A percentile compares a stretch with the other conserved stretches of the same genome.
phyloP scores from a whole-genome alignment of 2,888 invertebrate species.

The Cordilura impudica region DNA sequence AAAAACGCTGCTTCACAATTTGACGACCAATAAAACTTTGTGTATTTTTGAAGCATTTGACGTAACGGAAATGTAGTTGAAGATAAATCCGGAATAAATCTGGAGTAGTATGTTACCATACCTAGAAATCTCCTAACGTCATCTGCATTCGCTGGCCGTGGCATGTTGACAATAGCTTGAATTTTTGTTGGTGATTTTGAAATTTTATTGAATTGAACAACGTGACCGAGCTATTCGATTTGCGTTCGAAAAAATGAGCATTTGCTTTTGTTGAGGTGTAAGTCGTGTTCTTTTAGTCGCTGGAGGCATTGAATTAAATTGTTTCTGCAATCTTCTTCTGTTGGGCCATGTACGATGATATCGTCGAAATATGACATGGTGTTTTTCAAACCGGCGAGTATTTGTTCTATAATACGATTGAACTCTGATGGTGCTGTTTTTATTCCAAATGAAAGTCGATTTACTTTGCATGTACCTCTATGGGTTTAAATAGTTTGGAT shows the following conservation, averaged over 20 bases:
- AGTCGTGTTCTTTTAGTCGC: constrained; percentile 45
- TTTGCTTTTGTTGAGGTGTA: constrained; percentile 48
- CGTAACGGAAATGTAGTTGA: constrained; percentile 37
- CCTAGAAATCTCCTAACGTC: constrained; percentile 53
- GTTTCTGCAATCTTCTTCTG: constrained; percentile 34
- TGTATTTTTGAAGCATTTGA: constrained; percentile 27
- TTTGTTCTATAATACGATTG: constrained; percentile 30
- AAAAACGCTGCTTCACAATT: constrained; percentile 48
- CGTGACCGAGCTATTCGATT: constrained; percentile 49
- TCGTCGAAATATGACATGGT: constrained; percentile 47
- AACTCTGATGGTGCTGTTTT: constrained; percentile 24
- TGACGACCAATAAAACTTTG: constrained; percentile 30
- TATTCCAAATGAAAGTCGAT: too few relatives aligned
- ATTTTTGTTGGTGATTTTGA: constrained; percentile 45
- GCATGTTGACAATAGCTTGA: too few relatives aligned
- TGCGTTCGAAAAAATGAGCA: too few relatives aligned
- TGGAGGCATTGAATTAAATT: constrained; percentile 34
- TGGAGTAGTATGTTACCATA: constrained; percentile 46
- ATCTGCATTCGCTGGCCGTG: constrained; percentile 28
- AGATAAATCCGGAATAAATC: constrained; percentile 48
- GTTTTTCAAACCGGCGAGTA: constrained; percentile 5
- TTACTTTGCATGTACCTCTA: too few relatives aligned
- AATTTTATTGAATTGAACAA: constrained; percentile 40
- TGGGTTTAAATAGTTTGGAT: too few relatives aligned
- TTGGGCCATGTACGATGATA: constrained; percentile 35